A percentile compares a stretch with the other conserved stretches of the same genome.
Conservation (phyloP, 1,140 invertebrate species). For the Glossosoma conforme region DNA sequence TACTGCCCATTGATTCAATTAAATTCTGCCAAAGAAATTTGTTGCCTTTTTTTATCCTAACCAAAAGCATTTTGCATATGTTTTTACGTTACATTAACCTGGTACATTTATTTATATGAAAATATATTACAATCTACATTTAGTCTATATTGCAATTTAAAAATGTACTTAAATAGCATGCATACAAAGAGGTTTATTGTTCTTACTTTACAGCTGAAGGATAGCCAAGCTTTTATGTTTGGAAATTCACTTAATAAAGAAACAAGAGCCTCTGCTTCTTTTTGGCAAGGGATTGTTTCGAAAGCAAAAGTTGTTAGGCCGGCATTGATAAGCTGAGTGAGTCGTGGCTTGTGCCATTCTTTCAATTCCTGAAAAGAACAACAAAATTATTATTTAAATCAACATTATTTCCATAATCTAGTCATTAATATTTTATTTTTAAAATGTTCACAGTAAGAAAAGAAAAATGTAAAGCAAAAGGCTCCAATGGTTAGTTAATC, state of each 20-base stretch:
- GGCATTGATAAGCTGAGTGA: conserved; percentile 50
- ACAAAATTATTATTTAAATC: not conserved
- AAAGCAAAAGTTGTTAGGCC: conserved; percentile 58
- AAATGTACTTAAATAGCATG: too few species aligned
- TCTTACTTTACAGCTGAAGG: conserved; percentile 42
- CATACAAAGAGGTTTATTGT: conserved; percentile 8
- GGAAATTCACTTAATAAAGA: conserved; percentile 52
- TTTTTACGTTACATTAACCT: too few species aligned
- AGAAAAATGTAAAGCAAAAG: too few species aligned
- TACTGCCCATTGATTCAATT: too few species aligned
- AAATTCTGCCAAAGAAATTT: too few species aligned
- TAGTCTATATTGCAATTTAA: not conserved
- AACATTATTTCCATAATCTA: too few species aligned
- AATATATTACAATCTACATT: too few species aligned
- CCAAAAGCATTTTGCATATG: too few species aligned
- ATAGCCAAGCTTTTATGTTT: conserved; percentile 51
- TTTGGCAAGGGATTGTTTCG: conserved; percentile 60
- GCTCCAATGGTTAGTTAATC: too few species aligned
- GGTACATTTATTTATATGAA: too few species aligned
- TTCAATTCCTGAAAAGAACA: conserved; percentile 39
- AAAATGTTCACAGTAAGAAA: too few species aligned
- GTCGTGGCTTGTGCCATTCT: conserved; percentile 55
- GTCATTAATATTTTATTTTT: conserved; percentile 7
- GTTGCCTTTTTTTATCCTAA: too few species aligned
- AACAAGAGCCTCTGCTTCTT: conserved; percentile 55